These are phyloP conservation scores for Probaryconus sp. DNA, from an alignment of 1,140 invertebrate species.

Conservation along the genomic window DNA sequence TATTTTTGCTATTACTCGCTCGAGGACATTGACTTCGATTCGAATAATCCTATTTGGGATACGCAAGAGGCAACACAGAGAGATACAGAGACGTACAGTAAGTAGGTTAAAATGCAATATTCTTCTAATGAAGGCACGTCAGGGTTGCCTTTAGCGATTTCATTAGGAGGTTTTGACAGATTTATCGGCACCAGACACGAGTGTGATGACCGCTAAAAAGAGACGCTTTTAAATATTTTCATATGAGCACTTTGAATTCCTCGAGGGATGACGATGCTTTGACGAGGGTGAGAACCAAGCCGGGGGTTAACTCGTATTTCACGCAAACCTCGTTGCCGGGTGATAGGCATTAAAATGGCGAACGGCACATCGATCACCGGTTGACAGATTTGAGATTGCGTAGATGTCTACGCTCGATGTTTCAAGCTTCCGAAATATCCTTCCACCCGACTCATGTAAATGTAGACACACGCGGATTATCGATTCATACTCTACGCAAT, in stretches of 20 bases:
- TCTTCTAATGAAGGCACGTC: slow-evolving; percentile 20
- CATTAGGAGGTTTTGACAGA: slow-evolving; percentile 18
- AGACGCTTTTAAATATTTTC: slow-evolving; percentile 70
- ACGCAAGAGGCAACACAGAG: slow-evolving; percentile 22
- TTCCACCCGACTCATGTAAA: slow-evolving; percentile 42
- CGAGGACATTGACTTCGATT: slow-evolving; percentile 43
- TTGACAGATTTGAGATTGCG: slow-evolving; percentile 78
- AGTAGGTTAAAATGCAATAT: slow-evolving; percentile 42
- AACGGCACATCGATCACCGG: slow-evolving; percentile 76
- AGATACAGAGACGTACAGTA: slow-evolving; percentile 11
- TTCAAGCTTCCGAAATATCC: slow-evolving; percentile 56
- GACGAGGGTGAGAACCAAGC: slow-evolving; percentile 70
- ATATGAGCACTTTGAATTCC: slow-evolving; percentile 74
- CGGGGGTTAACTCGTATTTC: slow-evolving; percentile 74
- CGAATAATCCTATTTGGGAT: slow-evolving; percentile 59
- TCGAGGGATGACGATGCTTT: slow-evolving; percentile 72
- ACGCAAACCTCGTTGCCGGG: slow-evolving; percentile 71
- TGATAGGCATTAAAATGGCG: slow-evolving; percentile 77
- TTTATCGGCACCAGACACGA: slow-evolving; percentile 19
- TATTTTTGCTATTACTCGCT: slow-evolving; percentile 62
- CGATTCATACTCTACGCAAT: slow-evolving; percentile 52
- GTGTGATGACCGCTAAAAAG: slow-evolving; percentile 2
- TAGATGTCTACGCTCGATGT: slow-evolving; percentile 63
- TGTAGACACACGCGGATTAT: slow-evolving; percentile 56
- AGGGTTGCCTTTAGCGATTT: slow-evolving; percentile 15